Conservation (phyloP, 2,888 invertebrate genomes). For the Megamerina dolium region DNA sequence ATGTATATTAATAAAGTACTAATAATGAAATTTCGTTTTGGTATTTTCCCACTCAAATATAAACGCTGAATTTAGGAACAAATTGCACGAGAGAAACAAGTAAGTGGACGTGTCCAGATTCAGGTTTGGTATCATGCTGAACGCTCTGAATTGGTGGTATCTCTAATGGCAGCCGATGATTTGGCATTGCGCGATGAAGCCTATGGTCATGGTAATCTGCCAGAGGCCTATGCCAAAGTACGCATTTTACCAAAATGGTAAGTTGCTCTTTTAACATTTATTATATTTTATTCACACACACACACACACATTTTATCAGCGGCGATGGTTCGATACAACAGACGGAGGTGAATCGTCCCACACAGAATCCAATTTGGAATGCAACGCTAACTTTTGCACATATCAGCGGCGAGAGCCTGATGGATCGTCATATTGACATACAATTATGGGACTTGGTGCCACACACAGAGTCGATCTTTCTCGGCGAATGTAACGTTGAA, state of each 20-base stretch:
- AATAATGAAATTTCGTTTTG: too few relatives aligned
- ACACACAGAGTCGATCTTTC: conserved; percentile 72
- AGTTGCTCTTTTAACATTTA: conserved; percentile 40
- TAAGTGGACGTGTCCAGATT: conserved; percentile 75
- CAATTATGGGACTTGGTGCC: conserved; percentile 84
- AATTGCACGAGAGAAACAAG: conserved; percentile 67
- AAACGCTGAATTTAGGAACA: too few relatives aligned
- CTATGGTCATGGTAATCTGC: conserved; percentile 68
- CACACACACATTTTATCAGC: conserved; percentile 46
- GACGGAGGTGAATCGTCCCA: conserved; percentile 79
- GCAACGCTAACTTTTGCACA: conserved; percentile 79
- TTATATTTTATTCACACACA: background rate
- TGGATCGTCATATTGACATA: conserved; percentile 75
- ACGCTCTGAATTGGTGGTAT: conserved; percentile 74
- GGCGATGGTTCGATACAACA: conserved; percentile 70
- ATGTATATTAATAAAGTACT: too few relatives aligned
- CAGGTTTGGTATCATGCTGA: conserved; percentile 87
- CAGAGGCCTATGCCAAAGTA: conserved; percentile 80
- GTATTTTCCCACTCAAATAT: too few relatives aligned
- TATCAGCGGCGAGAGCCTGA: conserved; percentile 70
- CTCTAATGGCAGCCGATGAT: conserved; percentile 80
- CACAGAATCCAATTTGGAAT: conserved; percentile 88
- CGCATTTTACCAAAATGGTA: conserved; percentile 74
- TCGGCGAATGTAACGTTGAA: conserved; percentile 69
- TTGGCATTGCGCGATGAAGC: conserved; percentile 72